Conservation (phyloP, 2,113 vertebrate genomes). For the Microcebus murinus region DNA sequence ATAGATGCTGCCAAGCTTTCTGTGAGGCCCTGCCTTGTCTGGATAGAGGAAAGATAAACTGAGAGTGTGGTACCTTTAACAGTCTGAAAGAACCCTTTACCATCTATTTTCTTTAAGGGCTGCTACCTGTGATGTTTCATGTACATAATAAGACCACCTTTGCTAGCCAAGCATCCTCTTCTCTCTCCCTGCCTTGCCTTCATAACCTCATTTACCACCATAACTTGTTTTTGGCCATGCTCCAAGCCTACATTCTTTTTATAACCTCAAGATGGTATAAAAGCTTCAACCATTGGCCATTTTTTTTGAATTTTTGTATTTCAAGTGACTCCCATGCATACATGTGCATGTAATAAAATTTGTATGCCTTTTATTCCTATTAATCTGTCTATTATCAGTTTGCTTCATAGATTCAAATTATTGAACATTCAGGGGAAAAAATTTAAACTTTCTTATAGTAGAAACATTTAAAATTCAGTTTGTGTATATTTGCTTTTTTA, state of each 20-base stretch:
- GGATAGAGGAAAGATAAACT: background rate
- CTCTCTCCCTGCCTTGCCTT: too few species aligned
- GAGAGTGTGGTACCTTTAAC: background rate
- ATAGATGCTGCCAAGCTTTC: background rate
- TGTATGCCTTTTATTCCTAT: background rate
- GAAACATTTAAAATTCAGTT: background rate
- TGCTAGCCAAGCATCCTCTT: too few species aligned
- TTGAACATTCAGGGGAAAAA: background rate
- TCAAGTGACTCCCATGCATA: background rate
- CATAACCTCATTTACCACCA: too few species aligned
- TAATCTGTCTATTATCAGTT: background rate
- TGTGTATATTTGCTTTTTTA: slow-evolving; percentile 19
- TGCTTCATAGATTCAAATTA: too few species aligned
- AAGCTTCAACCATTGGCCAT: background rate
- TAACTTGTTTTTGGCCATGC: too few species aligned
- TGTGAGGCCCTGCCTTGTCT: background rate
- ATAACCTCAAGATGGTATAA: background rate
- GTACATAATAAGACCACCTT: too few species aligned
- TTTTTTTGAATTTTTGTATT: background rate
- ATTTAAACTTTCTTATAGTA: background rate
- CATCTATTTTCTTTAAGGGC: too few species aligned
- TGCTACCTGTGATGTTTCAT: too few species aligned
- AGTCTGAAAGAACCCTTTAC: too few species aligned
- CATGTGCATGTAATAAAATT: background rate
- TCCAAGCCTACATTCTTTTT: background rate